Base-by-base conservation (phyloP, 2,113 vertebrate species). In the Nibea coibor region DNA sequence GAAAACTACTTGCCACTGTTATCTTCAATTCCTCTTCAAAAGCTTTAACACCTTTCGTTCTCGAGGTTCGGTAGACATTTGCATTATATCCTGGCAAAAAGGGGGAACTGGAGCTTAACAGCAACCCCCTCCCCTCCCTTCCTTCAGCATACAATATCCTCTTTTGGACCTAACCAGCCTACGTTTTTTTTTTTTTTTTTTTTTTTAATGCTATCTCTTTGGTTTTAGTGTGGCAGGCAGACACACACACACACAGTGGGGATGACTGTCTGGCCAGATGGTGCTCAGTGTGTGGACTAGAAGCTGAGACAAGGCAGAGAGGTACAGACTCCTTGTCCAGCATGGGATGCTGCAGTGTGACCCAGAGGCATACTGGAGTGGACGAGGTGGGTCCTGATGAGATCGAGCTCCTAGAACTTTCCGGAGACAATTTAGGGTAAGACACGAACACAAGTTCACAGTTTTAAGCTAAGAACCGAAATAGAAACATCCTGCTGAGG, bases 331-430 rank as follows among this genome's bases (percentile, higher is more conserved):
- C 59, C 64, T 28, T 9, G 20, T 78, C 72, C 80, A 64, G 76
- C 78, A 95, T 96, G 96, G 96, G 96, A 86, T 96, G 96, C 89
- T 97, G 96, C 86, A 95, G 95, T 42, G 90, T 95, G 88, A 95
- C 95, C 19, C 91, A 95, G 83, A 87, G 94, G 63, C 92, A 92
- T 66, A 90, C 86, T 24, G 96, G 94, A 15, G 91, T 92, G 39
- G 94, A 94, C 19, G 94, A 94, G 48, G 90, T 94, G 72, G 95
- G 93, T 20, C 95, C 95, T 4, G 95, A 96, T 22, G 95, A 96
- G 88, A 93, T 95, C 2, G 95, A 96, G 71, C 94, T 96, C 3
- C 89, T 96, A 87, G 88, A 95, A 87, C 85, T 92, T 24, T 87
- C 93, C 17, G 90, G 88, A 63, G 91, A 91, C 51, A 89, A 90